Base-by-base conservation (phyloP, 2,113 vertebrate genomes). In the Potamarius usumacintae region DNA sequence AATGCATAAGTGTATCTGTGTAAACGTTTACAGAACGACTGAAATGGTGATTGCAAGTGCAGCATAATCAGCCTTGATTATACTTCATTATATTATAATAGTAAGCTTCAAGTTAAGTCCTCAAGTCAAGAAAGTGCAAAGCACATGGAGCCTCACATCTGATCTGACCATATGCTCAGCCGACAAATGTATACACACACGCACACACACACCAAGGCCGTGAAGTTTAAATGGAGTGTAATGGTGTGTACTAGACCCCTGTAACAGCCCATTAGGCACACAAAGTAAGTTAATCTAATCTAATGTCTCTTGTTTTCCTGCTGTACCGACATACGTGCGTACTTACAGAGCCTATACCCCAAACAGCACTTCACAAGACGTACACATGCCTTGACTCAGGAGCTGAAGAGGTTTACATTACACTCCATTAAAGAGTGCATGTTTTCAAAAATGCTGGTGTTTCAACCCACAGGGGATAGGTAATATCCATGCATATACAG, bases 151-250 rank as follows among this genome's bases (percentile, higher is more conserved):
- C 27, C 48, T 42, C 60, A 72, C 78, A 12, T 74, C 67, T 20
- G 65, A 72, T 62, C 65, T 88, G 81, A 86, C 86, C 82, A 82
- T 85, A 88, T 89, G 85, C 71, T 69, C 50, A 42, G 17, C 27
- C 67, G 53, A 84, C 57, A 62, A 76, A 83, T 4, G n/a, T 18
- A 34, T 14, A 50, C 57, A 72, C 12, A 25, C 48, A 53, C 50
- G 55, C 50, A 78, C 76, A 78, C 10, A 34, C 17, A 65, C 93
- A 93, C 94, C 94, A 93, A 93, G 93, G 92, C 93, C 94, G 94
- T 93, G 95, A 96, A 96, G 96, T 97, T 96, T 97, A 97, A 98
- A 97, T 96, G 96, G 94, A 92, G 94, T 95, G 95, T 97, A 97
- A 97, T 97, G 96, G 96, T 93, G 97, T 97, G 96, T 97, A 96